Percentiles rank a stretch among this genome's conserved stretches.
These are phyloP conservation scores for Morbakka virulenta DNA, from an alignment of 30 jellyfish, hydroid and myxozoan genomes.

Conservation along the genomic window DNA sequence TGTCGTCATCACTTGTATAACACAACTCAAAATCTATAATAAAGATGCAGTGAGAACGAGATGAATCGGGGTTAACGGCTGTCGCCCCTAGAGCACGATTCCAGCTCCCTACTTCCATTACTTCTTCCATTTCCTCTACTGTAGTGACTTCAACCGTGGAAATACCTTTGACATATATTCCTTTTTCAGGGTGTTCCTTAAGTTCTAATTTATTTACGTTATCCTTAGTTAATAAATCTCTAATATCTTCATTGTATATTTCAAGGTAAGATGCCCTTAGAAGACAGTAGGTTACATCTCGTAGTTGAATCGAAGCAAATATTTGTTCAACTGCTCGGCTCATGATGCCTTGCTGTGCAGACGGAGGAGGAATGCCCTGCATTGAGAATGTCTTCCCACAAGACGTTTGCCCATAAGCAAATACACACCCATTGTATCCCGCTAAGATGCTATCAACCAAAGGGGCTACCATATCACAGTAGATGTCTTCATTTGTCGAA, in stretches of 20 bases:
- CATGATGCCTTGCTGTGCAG: slow-evolving; percentile 89
- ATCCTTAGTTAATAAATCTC: slow-evolving; percentile 85
- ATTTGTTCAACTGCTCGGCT: slow-evolving; percentile 92
- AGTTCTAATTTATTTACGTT: slow-evolving; percentile 76
- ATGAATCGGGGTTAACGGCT: slow-evolving; percentile 94
- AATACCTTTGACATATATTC: slow-evolving; percentile 87
- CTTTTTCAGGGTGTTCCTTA: slow-evolving; percentile 97
- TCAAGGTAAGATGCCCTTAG: slow-evolving; percentile 90
- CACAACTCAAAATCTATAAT: slow-evolving; percentile 92
- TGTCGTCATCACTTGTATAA: slow-evolving; percentile 79
- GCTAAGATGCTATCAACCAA: slow-evolving; percentile 89
- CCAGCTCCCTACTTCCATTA: slow-evolving; percentile 97
- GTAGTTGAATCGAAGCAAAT: slow-evolving; percentile 75
- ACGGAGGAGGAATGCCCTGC: slow-evolving; percentile 83
- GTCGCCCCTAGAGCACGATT: slow-evolving; percentile 96
- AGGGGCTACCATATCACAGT: slow-evolving; percentile 82
- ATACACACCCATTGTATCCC: slow-evolving; percentile 96
- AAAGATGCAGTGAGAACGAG: slow-evolving; percentile 94
- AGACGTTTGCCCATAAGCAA: slow-evolving; percentile 98
- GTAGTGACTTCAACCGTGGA: slow-evolving; percentile 90
- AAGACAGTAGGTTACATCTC: slow-evolving; percentile 86
- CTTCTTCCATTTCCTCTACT: slow-evolving; percentile 99
- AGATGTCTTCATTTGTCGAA: slow-evolving; percentile 90
- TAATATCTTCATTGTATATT: slow-evolving; percentile 91
- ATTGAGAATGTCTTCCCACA: slow-evolving; percentile 97